These are phyloP conservation scores for Muscicapa striata DNA, from an alignment of 2,797 vertebrate genomes.

Conservation along the genomic window DNA sequence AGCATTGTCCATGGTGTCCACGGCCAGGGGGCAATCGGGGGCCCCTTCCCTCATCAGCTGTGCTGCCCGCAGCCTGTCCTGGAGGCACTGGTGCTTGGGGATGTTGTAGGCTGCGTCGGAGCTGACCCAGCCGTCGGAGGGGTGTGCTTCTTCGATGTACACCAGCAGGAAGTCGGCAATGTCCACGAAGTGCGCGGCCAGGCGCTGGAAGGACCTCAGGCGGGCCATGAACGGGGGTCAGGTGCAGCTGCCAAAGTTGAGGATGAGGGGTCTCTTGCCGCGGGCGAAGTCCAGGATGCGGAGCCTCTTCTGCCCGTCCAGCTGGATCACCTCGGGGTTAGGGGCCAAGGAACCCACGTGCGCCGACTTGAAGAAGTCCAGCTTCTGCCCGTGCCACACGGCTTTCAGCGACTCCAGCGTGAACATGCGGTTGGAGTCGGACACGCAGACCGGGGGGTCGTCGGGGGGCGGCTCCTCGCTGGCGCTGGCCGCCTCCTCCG, in stretches of 20 bases:
- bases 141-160: conserved; percentile 98
- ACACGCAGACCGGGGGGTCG: conserved; percentile 94
- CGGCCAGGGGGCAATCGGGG: conserved; percentile 89
- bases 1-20: conserved; percentile 95
- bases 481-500: conserved; percentile 65
- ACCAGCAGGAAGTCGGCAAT: conserved; percentile 95
- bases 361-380: conserved; percentile 96
- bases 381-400: conserved; percentile 96
- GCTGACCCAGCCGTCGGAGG: conserved; percentile 97
- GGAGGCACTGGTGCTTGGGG: conserved; percentile 92
- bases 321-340: conserved; percentile 92
- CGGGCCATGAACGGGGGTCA: conserved; percentile 99
- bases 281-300: conserved; percentile 90
- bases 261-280: conserved; percentile 89
- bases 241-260: conserved; percentile 98
- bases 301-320: conserved; percentile 82
- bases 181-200: conserved; percentile 89
- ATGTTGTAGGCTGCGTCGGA: conserved; percentile 94
- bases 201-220: conserved; percentile 91
- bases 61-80: conserved; percentile 91
- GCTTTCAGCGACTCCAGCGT: conserved; percentile 93
- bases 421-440: conserved; percentile 95
- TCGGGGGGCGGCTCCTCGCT: conserved; percentile 80
- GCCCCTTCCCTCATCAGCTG: conserved; percentile 86
- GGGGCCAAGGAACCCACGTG: conserved; percentile 89